phyloP scores from a whole-genome alignment of 2,888 invertebrate genomes.

The Epistrophella euchroma region DNA sequence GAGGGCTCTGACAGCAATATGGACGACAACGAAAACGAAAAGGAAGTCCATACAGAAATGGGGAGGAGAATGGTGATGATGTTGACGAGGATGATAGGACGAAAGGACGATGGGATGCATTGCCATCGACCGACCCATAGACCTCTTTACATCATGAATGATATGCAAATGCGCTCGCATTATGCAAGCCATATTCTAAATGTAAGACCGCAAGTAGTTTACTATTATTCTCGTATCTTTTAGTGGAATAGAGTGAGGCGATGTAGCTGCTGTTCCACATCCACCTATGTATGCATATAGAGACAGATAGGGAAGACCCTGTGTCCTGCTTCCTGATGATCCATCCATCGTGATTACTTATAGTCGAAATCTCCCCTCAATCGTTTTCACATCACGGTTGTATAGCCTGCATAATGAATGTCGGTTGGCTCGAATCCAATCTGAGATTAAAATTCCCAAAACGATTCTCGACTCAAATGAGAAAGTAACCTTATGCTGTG shows the following conservation, averaged over 20 bases:
- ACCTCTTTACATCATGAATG: constrained; percentile 61
- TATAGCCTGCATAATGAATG: constrained; percentile 72
- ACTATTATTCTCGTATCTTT: constrained; percentile 27
- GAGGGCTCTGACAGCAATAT: constrained; percentile 26
- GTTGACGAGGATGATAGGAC: neutral
- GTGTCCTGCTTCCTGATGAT: constrained; percentile 55
- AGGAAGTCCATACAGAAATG: constrained; percentile 9
- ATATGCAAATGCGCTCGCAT: constrained; percentile 58
- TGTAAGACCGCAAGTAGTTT: constrained; percentile 58
- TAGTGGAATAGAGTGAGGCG: neutral
- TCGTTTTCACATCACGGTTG: constrained; percentile 71
- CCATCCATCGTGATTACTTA: constrained; percentile 74
- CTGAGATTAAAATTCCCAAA: constrained; percentile 74
- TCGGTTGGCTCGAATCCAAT: constrained; percentile 71
- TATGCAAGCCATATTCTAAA: constrained; percentile 72
- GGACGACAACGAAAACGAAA: constrained; percentile 25
- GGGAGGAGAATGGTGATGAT: constrained; percentile 12
- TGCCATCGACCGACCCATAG: constrained; percentile 42
- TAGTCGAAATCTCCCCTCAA: constrained; percentile 66
- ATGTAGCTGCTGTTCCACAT: constrained; percentile 8
- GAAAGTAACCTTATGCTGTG: constrained; percentile 64
- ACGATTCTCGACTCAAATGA: constrained; percentile 57
- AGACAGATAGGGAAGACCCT: constrained; percentile 7
- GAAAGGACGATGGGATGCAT: constrained; percentile 1
- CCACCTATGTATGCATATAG: constrained; percentile 9